Conservation (phyloP, 2,888 invertebrate species). For the Zonitis immaculata region DNA sequence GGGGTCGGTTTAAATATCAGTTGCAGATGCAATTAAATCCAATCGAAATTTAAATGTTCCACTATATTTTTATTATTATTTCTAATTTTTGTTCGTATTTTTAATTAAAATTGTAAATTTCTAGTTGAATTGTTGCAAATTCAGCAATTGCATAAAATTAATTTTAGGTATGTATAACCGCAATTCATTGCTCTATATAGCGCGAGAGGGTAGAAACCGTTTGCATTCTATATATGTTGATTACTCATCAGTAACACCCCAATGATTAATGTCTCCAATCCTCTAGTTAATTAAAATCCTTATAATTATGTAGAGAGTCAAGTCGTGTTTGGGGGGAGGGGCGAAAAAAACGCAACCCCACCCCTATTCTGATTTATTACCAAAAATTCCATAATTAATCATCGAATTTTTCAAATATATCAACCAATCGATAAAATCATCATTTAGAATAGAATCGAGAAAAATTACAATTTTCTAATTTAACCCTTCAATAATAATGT, state of each 20-base stretch:
- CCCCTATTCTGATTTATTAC: slow-evolving; percentile 36
- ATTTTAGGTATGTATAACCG: slow-evolving; percentile 33
- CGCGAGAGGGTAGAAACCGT: slow-evolving; percentile 31
- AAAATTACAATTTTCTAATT: too few species aligned
- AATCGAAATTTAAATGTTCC: too few species aligned
- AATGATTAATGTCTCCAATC: slow-evolving; percentile 45
- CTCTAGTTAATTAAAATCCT: slow-evolving; percentile 46
- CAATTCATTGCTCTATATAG: too few species aligned
- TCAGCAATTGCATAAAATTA: slow-evolving; percentile 43
- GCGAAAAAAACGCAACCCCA: slow-evolving; percentile 24
- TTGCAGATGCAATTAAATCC: not conserved
- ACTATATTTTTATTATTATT: too few species aligned
- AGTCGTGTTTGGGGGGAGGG: slow-evolving; percentile 19
- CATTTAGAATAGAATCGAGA: too few species aligned
- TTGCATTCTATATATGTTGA: slow-evolving; percentile 35
- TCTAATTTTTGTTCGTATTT: too few species aligned
- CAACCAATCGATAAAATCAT: not conserved
- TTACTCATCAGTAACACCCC: slow-evolving; percentile 46
- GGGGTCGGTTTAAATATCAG: slow-evolving; percentile 30
- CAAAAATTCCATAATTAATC: slow-evolving; percentile 12
- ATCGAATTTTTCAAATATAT: not conserved
- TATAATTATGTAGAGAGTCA: slow-evolving; percentile 41
- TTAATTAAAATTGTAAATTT: slow-evolving; percentile 9
- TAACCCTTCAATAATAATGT: too few species aligned
- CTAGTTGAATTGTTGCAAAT: slow-evolving; percentile 28